Base-by-base conservation (phyloP, 2,113 vertebrate species). In the Scatophagus argus region DNA sequence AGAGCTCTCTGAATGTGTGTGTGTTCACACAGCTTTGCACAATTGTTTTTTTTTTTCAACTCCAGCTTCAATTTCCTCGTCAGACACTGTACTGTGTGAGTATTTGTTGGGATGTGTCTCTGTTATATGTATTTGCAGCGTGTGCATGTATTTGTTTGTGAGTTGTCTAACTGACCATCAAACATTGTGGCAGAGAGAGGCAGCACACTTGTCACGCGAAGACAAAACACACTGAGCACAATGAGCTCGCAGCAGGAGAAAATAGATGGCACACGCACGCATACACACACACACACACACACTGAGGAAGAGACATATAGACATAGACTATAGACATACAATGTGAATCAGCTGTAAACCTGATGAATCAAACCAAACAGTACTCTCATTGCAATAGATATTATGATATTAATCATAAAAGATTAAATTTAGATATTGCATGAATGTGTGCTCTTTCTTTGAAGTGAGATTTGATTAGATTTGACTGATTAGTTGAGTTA, bases 181-280 rank as follows among this genome's bases (percentile, higher is more conserved):
- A 38, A 62, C 36, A 43, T 4, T 23, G 12, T 27, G 52, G 38
- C 13, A 46, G 32, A 52, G 39, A 58, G 16, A 39, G 13, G 39
- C 23, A 34, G 19, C 65, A 27, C 3, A 17, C 51, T 54, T 5
- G 16, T 72, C 32, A 21, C 44, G 47, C 29, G 58, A 72, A 52
- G 62, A 44, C 51, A 25, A 56, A 21, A 55, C 58, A 82, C 32
- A 63, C 65, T 12, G 46, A 64, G 46, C 44, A 55, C 47, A 31
- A 54, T 62, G 41, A 41, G 60, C 60, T 63, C 56, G 7, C 68
- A 84, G 60, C 64, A 73, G 46, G 58, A 55, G 29, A 62, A 66
- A 70, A 51, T 38, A 61, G 81, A 70, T 77, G 17, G 46, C 39
- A 25, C 29, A 34, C 29, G 17, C n/a, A 56, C 66, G 56, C 36